Evolutionary conservation across 2,797 vertebrate species (phyloP), one percentile per base, ranked within the genome.

Genomic region (Gymnoscopelus braueri): DNA sequence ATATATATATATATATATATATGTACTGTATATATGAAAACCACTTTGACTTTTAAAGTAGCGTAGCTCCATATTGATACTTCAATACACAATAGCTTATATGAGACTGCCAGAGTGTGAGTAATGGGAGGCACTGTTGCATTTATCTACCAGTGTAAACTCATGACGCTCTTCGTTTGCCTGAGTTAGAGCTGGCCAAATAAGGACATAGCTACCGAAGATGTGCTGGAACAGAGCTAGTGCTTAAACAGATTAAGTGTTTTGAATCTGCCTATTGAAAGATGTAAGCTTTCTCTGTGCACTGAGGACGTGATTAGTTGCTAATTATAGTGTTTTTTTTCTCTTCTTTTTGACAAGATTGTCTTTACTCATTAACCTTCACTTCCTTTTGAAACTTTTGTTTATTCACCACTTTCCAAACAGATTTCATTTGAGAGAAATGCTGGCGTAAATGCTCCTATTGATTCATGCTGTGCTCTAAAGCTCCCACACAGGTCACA

Each of bases 121-220:
- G 79, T 92, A 89, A 90, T 87, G 80, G 77, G 61, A 64, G 66
- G 63, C 66, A 76, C 74, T 47, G 73, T 71, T 75, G 84, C 78
- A 80, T 92, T 88, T 88, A 83, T 88, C 85, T 78, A 79, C 78
- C 72, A 81, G 81, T 80, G 81, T 71, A 87, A 87, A 82, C 79
- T 84, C 52, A 23, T 82, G 81, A 84, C 80, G 74, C 89, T 63
- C 74, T 80, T 80, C 84, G 78, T 84, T 87, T 85, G 80, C 73
- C 75, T 88, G 65, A 65, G 72, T 63, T 63, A 23, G 35, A 74
- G 68, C 79, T 78, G 3, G 12, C 77, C 71, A 81, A 87, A 91
- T 81, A 82, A 81, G 73, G 78, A 67, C 51, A 84, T 53, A 61
- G 53, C 51, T 44, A 57, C 50, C 78, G 62, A 82, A 76, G 54